These are phyloP conservation scores for Drosophila anomelani DNA, from an alignment of 2,888 invertebrate species.

Conservation along the genomic window DNA sequence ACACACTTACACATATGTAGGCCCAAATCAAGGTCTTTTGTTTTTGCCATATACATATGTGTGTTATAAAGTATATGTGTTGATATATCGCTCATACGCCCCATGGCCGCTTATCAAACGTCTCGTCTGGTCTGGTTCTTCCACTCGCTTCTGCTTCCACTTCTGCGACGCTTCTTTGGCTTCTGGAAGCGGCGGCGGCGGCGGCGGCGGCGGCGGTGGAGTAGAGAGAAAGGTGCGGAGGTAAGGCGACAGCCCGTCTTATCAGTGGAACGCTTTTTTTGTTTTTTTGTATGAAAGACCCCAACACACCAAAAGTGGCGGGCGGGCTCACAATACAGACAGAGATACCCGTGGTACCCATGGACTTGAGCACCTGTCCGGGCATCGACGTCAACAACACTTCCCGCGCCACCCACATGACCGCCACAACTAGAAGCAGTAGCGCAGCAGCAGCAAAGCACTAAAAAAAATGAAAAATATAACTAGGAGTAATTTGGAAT, in stretches of 20 bases:
- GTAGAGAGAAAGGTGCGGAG: conserved; percentile 11
- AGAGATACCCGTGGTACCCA: conserved; percentile 37
- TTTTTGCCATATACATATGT: conserved; percentile 36
- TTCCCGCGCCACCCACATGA: conserved; percentile 62
- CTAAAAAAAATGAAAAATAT: neutral
- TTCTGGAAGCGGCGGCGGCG: conserved; percentile 17
- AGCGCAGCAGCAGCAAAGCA: conserved; percentile 17
- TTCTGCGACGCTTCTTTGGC: conserved; percentile 47
- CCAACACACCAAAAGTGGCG: conserved; percentile 18
- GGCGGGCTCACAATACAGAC: conserved; percentile 11
- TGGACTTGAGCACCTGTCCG: conserved; percentile 51
- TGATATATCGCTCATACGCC: conserved; percentile 37
- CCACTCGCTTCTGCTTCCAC: conserved; percentile 22
- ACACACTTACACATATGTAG: conserved; percentile 32
- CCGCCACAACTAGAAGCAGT: conserved; percentile 17
- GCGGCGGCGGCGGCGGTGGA: neutral
- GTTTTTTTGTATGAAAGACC: conserved; percentile 14
- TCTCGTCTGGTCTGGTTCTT: conserved; percentile 51
- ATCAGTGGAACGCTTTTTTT: conserved; percentile 30
- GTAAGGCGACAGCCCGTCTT: conserved; percentile 37
- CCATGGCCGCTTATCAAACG: conserved; percentile 65
- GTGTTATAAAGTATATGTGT: conserved; percentile 35
- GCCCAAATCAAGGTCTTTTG: conserved; percentile 46
- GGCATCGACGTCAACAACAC: conserved; percentile 41
- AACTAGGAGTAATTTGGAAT: neutral